A percentile compares a stretch with the other conserved stretches of the same genome.
Conservation (phyloP, 1,140 invertebrate genomes). For the Contarinia nasturtii region DNA sequence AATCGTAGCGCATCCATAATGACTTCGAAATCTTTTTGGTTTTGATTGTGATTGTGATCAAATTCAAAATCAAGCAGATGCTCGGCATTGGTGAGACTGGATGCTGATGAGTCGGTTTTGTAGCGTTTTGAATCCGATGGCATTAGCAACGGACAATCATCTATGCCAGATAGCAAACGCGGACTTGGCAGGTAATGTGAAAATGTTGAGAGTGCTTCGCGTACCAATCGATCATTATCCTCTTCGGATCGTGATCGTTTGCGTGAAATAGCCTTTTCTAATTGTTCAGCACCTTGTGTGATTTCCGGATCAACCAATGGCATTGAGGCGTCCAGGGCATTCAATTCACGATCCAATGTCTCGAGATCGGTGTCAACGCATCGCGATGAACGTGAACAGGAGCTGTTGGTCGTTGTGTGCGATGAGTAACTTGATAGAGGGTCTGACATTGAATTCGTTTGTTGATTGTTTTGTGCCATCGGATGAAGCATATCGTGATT, state of each 20-base stretch:
- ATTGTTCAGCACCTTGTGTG: slow-evolving; percentile 21
- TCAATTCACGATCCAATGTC: slow-evolving; percentile 21
- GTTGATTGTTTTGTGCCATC: neutral
- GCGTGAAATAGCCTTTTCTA: slow-evolving; percentile 19
- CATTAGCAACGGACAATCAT: slow-evolving; percentile 24
- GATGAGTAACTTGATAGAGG: neutral
- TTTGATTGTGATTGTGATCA: slow-evolving; percentile 15
- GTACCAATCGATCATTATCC: slow-evolving; percentile 35
- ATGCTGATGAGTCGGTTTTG: slow-evolving; percentile 1
- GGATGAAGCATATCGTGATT: no score
- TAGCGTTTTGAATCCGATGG: slow-evolving; percentile 9
- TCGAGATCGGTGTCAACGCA: slow-evolving; percentile 20
- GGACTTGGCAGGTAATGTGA: slow-evolving; percentile 41
- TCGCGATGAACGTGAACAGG: slow-evolving; percentile 2
- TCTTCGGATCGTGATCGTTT: slow-evolving; percentile 28
- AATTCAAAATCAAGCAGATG: slow-evolving; percentile 17
- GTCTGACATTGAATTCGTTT: neutral
- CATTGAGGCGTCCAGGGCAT: slow-evolving; percentile 23
- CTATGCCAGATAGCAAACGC: slow-evolving; percentile 42
- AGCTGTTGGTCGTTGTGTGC: neutral
- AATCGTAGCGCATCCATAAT: slow-evolving; percentile 25
- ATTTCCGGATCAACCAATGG: slow-evolving; percentile 20
- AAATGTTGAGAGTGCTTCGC: slow-evolving; percentile 43
- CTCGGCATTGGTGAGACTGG: slow-evolving; percentile 5
- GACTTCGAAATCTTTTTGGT: slow-evolving; percentile 25